These are phyloP conservation scores for Recurvirostra avosetta DNA, from an alignment of 2,113 vertebrate species.

Conservation along the genomic window DNA sequence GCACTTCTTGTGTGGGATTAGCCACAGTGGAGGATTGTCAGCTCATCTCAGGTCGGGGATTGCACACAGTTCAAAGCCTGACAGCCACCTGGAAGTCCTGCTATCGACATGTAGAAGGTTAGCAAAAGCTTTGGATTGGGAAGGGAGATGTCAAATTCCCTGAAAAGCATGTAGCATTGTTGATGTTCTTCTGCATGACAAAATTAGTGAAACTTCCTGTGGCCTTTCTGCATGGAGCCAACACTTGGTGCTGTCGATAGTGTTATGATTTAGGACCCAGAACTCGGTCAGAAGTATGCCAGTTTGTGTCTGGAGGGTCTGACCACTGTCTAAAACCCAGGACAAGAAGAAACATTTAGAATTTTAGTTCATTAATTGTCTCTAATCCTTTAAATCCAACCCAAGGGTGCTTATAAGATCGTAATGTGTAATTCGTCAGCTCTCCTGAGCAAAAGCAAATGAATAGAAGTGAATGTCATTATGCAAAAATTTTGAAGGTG, in stretches of 20 bases:
- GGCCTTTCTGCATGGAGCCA: neutral
- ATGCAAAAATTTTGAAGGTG: conserved; percentile 28
- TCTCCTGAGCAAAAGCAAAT: neutral
- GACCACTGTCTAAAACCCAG: neutral
- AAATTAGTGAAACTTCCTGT: neutral
- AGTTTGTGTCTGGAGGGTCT: neutral
- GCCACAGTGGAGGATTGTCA: neutral
- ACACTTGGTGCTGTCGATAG: neutral
- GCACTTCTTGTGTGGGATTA: neutral
- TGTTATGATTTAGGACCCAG: neutral
- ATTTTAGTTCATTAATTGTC: neutral
- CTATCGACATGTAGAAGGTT: neutral
- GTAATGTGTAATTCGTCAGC: neutral
- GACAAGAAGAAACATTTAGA: neutral
- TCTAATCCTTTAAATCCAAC: neutral
- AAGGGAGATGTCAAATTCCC: neutral
- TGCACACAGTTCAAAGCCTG: neutral
- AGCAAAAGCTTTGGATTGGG: neutral
- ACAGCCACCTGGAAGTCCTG: neutral
- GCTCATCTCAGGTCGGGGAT: neutral
- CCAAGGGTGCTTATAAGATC: neutral
- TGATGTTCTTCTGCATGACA: neutral
- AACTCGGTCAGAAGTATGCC: neutral
- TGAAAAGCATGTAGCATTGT: neutral
- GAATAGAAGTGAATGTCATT: neutral